Evolutionary conservation across 2,888 invertebrate genomes (phyloP).

Genomic region (Leucoma salicis): DNA sequence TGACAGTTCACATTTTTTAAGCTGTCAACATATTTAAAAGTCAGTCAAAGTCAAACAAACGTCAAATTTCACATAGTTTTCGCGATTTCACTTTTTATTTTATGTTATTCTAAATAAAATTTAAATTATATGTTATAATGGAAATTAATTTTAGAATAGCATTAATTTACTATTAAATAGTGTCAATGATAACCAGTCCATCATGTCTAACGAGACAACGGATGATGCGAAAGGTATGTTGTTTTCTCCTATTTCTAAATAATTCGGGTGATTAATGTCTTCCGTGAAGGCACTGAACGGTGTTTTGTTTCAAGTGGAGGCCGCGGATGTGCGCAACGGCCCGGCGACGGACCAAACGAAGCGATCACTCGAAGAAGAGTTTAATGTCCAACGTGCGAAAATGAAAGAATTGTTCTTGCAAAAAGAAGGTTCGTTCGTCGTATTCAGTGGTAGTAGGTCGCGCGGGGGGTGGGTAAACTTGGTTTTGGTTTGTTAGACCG

Average conservation of each 20-base stretch:
- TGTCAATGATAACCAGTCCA: constrained; percentile 23
- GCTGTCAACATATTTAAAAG: neutral
- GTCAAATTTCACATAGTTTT: constrained; percentile 40
- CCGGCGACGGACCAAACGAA: constrained; percentile 50
- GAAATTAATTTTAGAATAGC: constrained; percentile 17
- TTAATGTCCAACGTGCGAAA: constrained; percentile 94
- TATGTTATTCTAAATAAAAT: constrained; percentile 17
- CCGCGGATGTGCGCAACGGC: constrained; percentile 44
- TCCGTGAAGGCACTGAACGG: constrained; percentile 61
- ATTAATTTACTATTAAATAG: constrained; percentile 18
- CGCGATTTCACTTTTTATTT: constrained; percentile 32
- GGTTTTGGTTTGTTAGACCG: constrained; percentile 29
- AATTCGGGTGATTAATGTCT: constrained; percentile 39
- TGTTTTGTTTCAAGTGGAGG: constrained; percentile 76
- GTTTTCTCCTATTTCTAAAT: constrained; percentile 39
- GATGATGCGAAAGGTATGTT: constrained; percentile 66
- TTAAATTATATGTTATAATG: constrained; percentile 25
- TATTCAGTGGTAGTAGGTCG: constrained; percentile 30
- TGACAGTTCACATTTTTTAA: no score
- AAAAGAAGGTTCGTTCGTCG: constrained; percentile 89
- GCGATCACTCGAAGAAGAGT: constrained; percentile 89
- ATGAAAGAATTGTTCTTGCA: constrained; percentile 96
- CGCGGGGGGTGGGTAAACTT: constrained; percentile 26
- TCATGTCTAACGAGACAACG: constrained; percentile 60
- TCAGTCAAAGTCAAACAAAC: constrained; percentile 6